Evolutionary conservation across 2,888 invertebrate species (phyloP).

Genomic region (Drosophila limbata): DNA sequence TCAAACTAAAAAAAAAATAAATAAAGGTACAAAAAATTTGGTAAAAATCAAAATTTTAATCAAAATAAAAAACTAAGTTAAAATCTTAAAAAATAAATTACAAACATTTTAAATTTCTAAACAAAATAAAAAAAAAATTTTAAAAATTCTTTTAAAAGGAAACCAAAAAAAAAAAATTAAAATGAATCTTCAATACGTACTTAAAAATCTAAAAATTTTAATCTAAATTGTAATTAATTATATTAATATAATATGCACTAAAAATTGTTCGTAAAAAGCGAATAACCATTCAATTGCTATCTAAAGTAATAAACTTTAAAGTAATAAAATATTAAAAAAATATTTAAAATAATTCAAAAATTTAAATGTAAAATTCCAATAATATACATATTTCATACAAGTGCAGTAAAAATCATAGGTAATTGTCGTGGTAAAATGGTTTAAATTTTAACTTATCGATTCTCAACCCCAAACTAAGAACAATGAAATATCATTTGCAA

Average conservation of each 20-base stretch:
- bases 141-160: neutral
- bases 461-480: neutral
- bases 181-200: neutral
- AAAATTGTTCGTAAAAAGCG: neutral
- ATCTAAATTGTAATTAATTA: neutral
- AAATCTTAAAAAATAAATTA: neutral
- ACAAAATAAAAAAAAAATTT: too few species aligned
- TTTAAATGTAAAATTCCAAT: neutral
- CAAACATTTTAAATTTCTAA: neutral
- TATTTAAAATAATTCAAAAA: neutral
- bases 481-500: neutral
- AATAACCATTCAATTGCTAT: neutral
- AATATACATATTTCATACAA: neutral
- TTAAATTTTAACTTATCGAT: neutral
- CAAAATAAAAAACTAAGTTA: neutral
- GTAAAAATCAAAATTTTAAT: neutral
- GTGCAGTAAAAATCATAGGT: neutral
- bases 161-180: neutral
- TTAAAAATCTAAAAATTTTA: neutral
- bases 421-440: neutral
- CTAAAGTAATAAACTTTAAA: neutral
- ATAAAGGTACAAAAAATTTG: neutral
- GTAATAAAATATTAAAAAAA: neutral
- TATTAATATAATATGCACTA: neutral
- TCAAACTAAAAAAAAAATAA: neutral